A percentile compares a stretch with the other conserved stretches of the same genome.
Evolutionary conservation across 2,888 invertebrate genomes (phyloP).

Genomic region (Pammene fasciana): DNA sequence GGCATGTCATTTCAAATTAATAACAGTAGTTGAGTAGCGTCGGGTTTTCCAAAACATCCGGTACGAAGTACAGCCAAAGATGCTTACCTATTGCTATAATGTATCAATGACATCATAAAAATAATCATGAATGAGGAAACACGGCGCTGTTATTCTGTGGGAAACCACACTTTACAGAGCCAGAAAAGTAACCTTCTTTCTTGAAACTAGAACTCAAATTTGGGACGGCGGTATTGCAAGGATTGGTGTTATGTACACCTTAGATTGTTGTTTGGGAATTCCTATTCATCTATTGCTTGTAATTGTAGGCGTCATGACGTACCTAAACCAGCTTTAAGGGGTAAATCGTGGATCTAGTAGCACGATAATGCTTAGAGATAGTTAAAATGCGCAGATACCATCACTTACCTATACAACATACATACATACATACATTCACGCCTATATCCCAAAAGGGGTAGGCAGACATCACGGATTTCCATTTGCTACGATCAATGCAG

Average conservation of each 20-base stretch:
- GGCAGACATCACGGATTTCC: too few relatives aligned
- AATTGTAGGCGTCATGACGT: slow-evolving; percentile 45
- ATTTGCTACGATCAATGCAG: too few relatives aligned
- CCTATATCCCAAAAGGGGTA: too few relatives aligned
- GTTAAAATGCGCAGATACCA: too few relatives aligned
- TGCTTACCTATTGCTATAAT: not conserved
- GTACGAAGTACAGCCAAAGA: not conserved
- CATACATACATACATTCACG: too few relatives aligned
- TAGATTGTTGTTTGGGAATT: not conserved
- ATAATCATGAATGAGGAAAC: slow-evolving; percentile 30
- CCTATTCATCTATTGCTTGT: not conserved
- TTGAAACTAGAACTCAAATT: not conserved
- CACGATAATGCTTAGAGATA: too few relatives aligned
- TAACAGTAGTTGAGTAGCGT: not conserved
- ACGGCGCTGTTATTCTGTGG: slow-evolving; percentile 10
- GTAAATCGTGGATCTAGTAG: too few relatives aligned
- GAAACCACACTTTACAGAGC: slow-evolving; percentile 1
- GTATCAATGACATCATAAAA: slow-evolving; percentile 5
- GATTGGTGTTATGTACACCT: not conserved
- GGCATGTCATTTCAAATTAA: too few relatives aligned
- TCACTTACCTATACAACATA: too few relatives aligned
- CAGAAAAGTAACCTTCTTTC: slow-evolving; percentile 1
- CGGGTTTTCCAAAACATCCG: not conserved
- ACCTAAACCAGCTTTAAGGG: slow-evolving; percentile 39
- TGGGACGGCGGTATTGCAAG: too few relatives aligned